Percentiles rank a stretch among this genome's conserved stretches.
phyloP scores from a whole-genome alignment of 2,113 vertebrate species.

The Albula glossodonta region DNA sequence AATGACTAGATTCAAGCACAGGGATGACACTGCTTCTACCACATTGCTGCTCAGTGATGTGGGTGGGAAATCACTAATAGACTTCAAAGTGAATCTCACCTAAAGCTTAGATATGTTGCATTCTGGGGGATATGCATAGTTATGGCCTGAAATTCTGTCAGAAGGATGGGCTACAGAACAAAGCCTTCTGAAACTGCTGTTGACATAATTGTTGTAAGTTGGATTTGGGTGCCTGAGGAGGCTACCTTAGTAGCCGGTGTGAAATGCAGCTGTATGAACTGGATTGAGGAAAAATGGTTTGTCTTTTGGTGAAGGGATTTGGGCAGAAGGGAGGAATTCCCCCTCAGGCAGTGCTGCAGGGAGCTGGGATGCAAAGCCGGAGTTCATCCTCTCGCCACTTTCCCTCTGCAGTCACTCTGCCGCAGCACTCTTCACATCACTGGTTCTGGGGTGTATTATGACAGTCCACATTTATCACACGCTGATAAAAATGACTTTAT shows the following conservation, averaged over 20 bases:
- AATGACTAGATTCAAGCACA: background rate
- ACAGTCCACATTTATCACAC: too few species aligned
- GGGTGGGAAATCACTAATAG: background rate
- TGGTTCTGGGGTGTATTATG: background rate
- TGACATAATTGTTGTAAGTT: background rate
- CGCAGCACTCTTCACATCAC: background rate
- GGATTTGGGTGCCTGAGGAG: background rate
- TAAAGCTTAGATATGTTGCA: background rate
- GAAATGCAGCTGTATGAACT: background rate
- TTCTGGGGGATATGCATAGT: background rate
- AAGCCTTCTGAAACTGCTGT: background rate
- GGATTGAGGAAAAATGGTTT: background rate
- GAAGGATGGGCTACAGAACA: background rate
- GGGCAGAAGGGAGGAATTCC: background rate
- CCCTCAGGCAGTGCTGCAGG: background rate
- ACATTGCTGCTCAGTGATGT: background rate
- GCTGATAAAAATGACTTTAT: too few species aligned
- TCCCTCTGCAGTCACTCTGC: background rate
- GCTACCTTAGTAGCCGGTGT: background rate
- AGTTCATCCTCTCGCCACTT: background rate
- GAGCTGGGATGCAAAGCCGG: background rate
- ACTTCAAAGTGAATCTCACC: background rate
- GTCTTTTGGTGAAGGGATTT: background rate
- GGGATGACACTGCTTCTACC: background rate
- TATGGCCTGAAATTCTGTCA: background rate